phyloP scores from a whole-genome alignment of 2,888 invertebrate species.

The Apodemia hepburni region DNA sequence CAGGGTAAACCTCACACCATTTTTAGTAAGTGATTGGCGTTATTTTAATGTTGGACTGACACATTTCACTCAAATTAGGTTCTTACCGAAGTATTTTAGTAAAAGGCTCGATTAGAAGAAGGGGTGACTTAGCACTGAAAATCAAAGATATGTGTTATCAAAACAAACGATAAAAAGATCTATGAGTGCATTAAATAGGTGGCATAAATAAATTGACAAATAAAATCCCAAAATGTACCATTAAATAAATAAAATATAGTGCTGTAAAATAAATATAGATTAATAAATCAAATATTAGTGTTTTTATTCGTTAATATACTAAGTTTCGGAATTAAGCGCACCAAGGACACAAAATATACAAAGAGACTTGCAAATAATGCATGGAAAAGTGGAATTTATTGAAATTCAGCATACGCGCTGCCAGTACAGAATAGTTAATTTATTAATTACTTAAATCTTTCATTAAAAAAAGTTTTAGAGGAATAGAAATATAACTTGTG shows the following conservation, averaged over 20 bases:
- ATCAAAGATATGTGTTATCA: conserved; percentile 49
- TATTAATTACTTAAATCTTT: no score
- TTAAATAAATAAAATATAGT: neutral
- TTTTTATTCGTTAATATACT: no score
- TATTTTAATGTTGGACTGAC: conserved; percentile 45
- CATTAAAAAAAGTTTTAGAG: no score
- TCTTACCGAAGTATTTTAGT: conserved; percentile 57
- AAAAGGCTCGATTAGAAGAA: conserved; percentile 56
- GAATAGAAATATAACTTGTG: no score
- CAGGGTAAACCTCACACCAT: conserved; percentile 17
- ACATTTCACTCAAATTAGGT: conserved; percentile 51
- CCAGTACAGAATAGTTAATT: no score
- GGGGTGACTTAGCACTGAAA: conserved; percentile 62
- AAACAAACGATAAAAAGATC: conserved; percentile 23
- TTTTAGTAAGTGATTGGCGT: conserved; percentile 49
- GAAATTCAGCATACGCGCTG: no score
- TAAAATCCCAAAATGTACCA: neutral
- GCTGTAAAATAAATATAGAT: neutral
- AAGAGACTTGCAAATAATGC: no score
- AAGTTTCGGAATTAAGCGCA: no score
- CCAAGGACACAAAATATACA: no score
- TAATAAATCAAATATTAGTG: neutral
- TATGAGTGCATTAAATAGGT: neutral
- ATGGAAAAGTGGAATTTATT: no score
- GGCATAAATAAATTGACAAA: conserved; percentile 4